phyloP scores from a whole-genome alignment of 2,888 invertebrate species.

The Drosophila antonietae region DNA sequence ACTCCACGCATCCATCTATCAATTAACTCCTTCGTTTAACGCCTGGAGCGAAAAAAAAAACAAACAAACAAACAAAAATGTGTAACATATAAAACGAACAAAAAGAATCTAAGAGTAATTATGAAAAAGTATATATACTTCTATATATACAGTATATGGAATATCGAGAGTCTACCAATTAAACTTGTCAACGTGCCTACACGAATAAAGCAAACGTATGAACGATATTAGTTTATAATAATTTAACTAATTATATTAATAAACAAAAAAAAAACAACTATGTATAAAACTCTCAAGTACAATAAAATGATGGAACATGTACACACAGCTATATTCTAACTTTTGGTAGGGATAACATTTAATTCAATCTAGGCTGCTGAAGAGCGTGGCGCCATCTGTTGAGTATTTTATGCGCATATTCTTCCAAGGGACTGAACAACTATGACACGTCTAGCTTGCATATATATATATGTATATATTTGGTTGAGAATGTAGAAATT shows the following conservation, averaged over 20 bases:
- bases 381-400: neutral
- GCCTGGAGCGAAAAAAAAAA: neutral
- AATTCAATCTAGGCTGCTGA: neutral
- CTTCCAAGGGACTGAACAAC: too few relatives aligned
- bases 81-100: neutral
- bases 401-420: neutral
- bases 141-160: slow-evolving; percentile 12
- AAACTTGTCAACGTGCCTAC: slow-evolving; percentile 67
- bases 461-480: neutral
- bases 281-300: slow-evolving; percentile 26
- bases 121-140: slow-evolving; percentile 13
- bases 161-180: slow-evolving; percentile 59
- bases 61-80: neutral
- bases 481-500: neutral
- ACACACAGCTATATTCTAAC: neutral
- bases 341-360: neutral
- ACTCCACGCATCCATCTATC: neutral
- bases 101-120: neutral
- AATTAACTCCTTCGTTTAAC: neutral
- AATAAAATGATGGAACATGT: slow-evolving; percentile 17
- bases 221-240: slow-evolving; percentile 6
- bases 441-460: neutral
- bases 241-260: neutral
- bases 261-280: neutral
- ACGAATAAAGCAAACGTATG: slow-evolving; percentile 25